Conservation (phyloP, 2,888 invertebrate species). For the Embidobia sp. region DNA sequence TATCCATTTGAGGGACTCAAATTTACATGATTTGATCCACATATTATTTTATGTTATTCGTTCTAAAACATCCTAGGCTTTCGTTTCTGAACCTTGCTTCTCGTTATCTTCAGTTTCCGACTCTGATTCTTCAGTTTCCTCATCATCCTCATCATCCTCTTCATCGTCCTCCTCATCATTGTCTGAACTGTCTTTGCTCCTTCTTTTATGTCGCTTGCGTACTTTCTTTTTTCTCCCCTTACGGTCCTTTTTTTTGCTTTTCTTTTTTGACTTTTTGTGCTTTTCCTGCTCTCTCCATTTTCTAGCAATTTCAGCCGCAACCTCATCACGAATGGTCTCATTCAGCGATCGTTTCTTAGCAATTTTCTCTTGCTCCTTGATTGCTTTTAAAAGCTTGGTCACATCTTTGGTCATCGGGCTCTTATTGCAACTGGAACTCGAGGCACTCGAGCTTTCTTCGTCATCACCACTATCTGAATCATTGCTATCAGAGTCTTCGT, state of each 20-base stretch:
- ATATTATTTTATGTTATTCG: too few relatives aligned
- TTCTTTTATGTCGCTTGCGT: slow-evolving; percentile 64
- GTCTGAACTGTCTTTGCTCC: slow-evolving; percentile 50
- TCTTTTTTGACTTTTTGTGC: slow-evolving; percentile 68
- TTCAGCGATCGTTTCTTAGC: slow-evolving; percentile 75
- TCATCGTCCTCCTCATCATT: slow-evolving; percentile 37
- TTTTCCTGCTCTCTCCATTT: slow-evolving; percentile 73
- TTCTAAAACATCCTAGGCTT: too few relatives aligned
- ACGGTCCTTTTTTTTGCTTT: slow-evolving; percentile 67
- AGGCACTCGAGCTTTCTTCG: slow-evolving; percentile 19
- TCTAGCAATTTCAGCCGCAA: slow-evolving; percentile 77
- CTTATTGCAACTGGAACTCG: slow-evolving; percentile 53
- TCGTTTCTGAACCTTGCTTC: too few relatives aligned
- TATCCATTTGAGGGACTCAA: too few relatives aligned
- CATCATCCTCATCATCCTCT: slow-evolving; percentile 18
- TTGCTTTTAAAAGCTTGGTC: slow-evolving; percentile 74
- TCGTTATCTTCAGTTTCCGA: slow-evolving; percentile 59
- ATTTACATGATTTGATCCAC: too few relatives aligned
- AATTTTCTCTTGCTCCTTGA: slow-evolving; percentile 77
- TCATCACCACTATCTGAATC: slow-evolving; percentile 37
- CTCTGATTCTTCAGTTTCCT: slow-evolving; percentile 24
- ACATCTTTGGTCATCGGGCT: slow-evolving; percentile 68
- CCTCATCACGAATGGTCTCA: slow-evolving; percentile 77
- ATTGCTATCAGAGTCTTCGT: slow-evolving; percentile 18
- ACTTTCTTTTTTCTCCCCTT: slow-evolving; percentile 68